phyloP scores from a whole-genome alignment of 2,888 invertebrate species.

The Sussaba pulchella region DNA sequence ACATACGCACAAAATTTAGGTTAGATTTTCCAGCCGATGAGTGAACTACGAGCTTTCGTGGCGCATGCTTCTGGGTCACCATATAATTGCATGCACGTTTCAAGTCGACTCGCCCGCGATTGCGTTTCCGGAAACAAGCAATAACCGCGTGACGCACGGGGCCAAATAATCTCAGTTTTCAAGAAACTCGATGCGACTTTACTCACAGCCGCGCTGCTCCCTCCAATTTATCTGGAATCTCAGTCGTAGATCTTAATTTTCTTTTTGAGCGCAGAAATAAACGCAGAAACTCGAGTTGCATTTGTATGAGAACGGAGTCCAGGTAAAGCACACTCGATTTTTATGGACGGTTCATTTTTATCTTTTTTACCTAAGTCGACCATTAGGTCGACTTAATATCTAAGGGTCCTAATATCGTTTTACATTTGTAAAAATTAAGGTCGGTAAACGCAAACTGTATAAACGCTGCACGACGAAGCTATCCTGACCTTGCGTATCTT shows the following conservation, averaged over 20 bases:
- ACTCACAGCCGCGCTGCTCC: constrained; percentile 12
- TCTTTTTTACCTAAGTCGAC: constrained; percentile 16
- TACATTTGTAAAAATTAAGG: constrained; percentile 32
- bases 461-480: constrained; percentile 40
- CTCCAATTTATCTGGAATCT: constrained; percentile 59
- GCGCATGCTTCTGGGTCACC: constrained; percentile 56
- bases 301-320: constrained; percentile 34
- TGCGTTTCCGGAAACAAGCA: constrained; percentile 57
- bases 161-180: constrained; percentile 36
- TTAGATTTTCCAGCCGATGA: constrained; percentile 24
- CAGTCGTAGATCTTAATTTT: constrained; percentile 47
- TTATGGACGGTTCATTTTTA: constrained; percentile 27
- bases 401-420: constrained; percentile 5
- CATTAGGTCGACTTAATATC: too few species aligned
- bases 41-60: constrained; percentile 49
- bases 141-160: constrained; percentile 4
- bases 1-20: not conserved
- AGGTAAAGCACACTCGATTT: constrained; percentile 42
- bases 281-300: constrained; percentile 32
- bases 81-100: constrained; percentile 63
- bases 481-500: constrained; percentile 78
- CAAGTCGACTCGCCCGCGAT: constrained; percentile 39
- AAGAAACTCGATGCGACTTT: constrained; percentile 43
- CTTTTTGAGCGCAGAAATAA: constrained; percentile 16
- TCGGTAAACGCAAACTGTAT: constrained; percentile 34